Evolutionary conservation across 2,888 invertebrate species (phyloP).

Genomic region (Epistrophe eligans): DNA sequence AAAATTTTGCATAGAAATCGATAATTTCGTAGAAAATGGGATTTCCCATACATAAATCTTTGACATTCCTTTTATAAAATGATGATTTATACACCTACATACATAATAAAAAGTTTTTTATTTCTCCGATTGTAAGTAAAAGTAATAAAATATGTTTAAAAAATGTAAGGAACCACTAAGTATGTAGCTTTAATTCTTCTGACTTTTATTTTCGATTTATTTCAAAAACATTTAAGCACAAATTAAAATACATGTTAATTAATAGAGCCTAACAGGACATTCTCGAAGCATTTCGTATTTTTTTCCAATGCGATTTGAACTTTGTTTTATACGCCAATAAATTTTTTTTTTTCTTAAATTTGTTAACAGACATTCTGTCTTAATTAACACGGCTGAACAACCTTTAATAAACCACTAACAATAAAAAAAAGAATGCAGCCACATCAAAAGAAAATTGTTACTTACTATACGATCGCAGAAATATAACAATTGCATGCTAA

Average conservation of each 20-base stretch:
- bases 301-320: not conserved
- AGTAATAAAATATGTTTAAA: too few species aligned
- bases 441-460: slow-evolving; percentile 37
- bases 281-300: not conserved
- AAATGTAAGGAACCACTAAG: too few species aligned
- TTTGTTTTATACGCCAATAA: not conserved
- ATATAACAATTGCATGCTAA: slow-evolving; percentile 34
- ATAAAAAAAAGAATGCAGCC: slow-evolving; percentile 17
- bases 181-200: too few species aligned
- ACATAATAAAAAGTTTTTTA: too few species aligned
- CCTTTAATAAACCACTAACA: not conserved
- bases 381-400: slow-evolving; percentile 36
- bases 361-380: slow-evolving; percentile 2
- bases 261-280: slow-evolving; percentile 44
- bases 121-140: too few species aligned
- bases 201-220: too few species aligned
- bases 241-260: slow-evolving; percentile 28
- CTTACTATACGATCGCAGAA: slow-evolving; percentile 36
- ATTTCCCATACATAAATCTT: too few species aligned
- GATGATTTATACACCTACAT: too few species aligned
- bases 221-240: too few species aligned
- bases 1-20: too few species aligned
- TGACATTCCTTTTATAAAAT: too few species aligned
- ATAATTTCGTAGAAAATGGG: too few species aligned
- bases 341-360: not conserved